Percentiles rank a stretch among this genome's conserved stretches.
Evolutionary conservation across 2,797 vertebrate species (phyloP).

Genomic region (Chiloscyllium punctatum): DNA sequence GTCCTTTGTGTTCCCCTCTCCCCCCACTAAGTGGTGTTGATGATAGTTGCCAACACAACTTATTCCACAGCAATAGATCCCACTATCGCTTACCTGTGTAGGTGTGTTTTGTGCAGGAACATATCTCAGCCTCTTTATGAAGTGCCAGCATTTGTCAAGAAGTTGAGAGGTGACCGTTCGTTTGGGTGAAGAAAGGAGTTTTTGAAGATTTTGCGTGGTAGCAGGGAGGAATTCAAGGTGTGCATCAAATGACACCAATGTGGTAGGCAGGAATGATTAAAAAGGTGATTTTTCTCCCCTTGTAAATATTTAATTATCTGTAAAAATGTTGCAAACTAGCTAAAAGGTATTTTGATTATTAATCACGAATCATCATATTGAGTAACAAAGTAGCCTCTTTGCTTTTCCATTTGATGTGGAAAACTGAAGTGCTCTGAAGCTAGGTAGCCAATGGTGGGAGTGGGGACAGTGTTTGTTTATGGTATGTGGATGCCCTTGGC

Average conservation of each 20-base stretch:
- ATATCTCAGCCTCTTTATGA: background rate
- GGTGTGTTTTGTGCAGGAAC: background rate
- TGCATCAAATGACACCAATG: background rate
- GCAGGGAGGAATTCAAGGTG: background rate
- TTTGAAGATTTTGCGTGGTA: too few relatives aligned
- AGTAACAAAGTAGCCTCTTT: background rate
- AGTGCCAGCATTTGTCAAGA: background rate
- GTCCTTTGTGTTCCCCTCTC: background rate
- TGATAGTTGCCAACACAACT: background rate
- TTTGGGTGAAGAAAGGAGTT: background rate
- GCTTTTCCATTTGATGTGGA: background rate
- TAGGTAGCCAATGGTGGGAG: background rate
- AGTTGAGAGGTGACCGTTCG: background rate
- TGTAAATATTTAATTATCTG: background rate
- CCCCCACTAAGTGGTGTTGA: background rate
- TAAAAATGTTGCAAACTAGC: constrained; percentile 39
- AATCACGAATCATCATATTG: background rate
- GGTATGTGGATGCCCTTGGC: too few relatives aligned
- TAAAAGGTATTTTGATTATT: constrained; percentile 45
- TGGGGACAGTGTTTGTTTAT: too few relatives aligned
- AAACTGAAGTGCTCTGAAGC: background rate
- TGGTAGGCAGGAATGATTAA: background rate
- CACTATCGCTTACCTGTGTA: background rate
- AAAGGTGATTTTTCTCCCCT: background rate
- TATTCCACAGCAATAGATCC: background rate